Conservation (phyloP, 2,113 vertebrate species). For the Gallinago jamesoni region DNA sequence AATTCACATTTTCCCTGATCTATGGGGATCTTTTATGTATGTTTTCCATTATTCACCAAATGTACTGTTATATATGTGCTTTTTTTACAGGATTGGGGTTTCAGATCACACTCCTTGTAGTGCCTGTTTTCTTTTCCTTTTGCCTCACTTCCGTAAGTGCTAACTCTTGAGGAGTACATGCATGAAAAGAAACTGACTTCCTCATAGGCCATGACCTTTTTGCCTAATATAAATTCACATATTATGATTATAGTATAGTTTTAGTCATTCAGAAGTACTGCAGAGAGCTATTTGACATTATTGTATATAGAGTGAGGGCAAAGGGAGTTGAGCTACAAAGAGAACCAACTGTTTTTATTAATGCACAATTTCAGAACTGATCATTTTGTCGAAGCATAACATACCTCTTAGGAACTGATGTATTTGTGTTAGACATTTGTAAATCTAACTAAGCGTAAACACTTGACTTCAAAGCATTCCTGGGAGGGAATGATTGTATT, state of each 20-base stretch:
- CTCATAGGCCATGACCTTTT: slow-evolving; percentile 18
- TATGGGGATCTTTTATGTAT: not conserved
- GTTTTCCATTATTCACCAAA: slow-evolving; percentile 3
- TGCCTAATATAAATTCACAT: slow-evolving; percentile 38
- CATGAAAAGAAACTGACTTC: slow-evolving; percentile 42
- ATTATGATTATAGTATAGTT: slow-evolving; percentile 22
- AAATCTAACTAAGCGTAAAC: slow-evolving; percentile 54
- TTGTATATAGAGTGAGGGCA: slow-evolving; percentile 50
- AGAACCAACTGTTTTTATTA: slow-evolving; percentile 59
- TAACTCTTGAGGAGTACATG: not conserved
- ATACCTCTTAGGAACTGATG: slow-evolving; percentile 31
- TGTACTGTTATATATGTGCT: not conserved
- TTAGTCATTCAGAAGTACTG: slow-evolving; percentile 12
- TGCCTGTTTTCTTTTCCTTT: not conserved
- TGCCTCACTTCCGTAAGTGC: not conserved
- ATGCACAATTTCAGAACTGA: slow-evolving; percentile 62
- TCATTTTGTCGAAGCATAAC: slow-evolving; percentile 1
- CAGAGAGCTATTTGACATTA: slow-evolving; percentile 41
- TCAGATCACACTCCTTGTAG: not conserved
- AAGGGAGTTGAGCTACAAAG: slow-evolving; percentile 49
- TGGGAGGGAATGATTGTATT: not conserved
- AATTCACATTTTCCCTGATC: not conserved
- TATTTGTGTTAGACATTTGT: slow-evolving; percentile 55
- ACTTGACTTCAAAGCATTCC: slow-evolving; percentile 65
- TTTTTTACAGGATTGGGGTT: not conserved